Evolutionary conservation across 2,888 invertebrate genomes (phyloP).

Genomic region (Amiota minor): DNA sequence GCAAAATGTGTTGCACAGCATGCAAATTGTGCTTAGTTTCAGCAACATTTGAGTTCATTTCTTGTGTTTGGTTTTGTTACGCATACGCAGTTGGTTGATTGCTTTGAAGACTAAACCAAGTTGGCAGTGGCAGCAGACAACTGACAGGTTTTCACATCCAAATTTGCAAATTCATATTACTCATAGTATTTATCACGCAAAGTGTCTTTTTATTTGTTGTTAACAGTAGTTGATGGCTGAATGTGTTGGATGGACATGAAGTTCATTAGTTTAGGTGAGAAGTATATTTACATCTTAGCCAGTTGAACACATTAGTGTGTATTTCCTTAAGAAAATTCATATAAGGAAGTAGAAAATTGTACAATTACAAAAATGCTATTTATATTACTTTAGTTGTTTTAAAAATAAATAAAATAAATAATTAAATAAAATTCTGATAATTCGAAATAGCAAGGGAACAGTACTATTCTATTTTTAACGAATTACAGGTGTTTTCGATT

Average conservation of each 20-base stretch:
- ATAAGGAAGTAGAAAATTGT: no score
- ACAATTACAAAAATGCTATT: no score
- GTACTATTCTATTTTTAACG: no score
- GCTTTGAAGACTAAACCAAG: constrained; percentile 35
- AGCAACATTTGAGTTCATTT: constrained; percentile 3
- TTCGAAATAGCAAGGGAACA: no score
- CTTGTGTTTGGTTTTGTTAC: constrained; percentile 11
- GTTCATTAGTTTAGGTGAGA: no score
- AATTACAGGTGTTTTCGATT: no score
- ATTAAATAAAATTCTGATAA: no score
- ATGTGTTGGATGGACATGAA: background rate
- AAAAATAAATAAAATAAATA: no score
- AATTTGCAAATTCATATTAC: background rate
- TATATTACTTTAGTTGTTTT: no score
- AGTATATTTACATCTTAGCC: no score
- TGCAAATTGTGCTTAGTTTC: constrained; percentile 4
- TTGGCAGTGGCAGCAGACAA: constrained; percentile 7
- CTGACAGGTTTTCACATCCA: constrained; percentile 25
- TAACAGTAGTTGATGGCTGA: constrained; percentile 11
- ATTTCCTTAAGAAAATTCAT: no score
- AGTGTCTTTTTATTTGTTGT: constrained; percentile 5
- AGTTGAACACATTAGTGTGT: no score
- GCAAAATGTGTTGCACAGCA: constrained; percentile 5
- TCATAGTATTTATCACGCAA: constrained; percentile 17
- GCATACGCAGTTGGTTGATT: constrained; percentile 57